A percentile compares a stretch with the other conserved stretches of the same genome.
phyloP scores from a whole-genome alignment of 2,888 invertebrate genomes.

The Luperina testacea region DNA sequence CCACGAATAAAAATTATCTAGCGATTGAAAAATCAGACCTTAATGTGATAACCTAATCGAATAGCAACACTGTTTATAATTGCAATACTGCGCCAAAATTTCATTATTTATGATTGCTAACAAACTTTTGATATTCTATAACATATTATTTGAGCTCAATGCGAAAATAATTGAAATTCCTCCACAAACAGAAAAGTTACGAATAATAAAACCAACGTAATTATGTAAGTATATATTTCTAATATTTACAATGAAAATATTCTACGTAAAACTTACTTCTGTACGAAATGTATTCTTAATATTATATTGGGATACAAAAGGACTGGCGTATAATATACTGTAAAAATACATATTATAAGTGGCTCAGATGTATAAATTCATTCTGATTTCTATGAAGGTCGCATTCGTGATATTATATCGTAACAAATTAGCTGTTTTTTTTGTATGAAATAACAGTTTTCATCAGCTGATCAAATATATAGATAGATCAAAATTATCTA shows the following conservation, averaged over 20 bases:
- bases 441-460: constrained; percentile 2
- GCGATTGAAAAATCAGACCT: no score
- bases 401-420: constrained; percentile 6
- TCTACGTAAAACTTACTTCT: constrained; percentile 17
- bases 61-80: not conserved
- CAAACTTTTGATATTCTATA: not conserved
- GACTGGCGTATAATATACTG: constrained; percentile 21
- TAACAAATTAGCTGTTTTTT: constrained; percentile 25
- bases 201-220: not conserved
- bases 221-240: no score
- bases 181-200: not conserved
- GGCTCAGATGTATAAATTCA: constrained; percentile 7
- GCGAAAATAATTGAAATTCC: not conserved
- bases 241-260: constrained; percentile 34
- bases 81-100: not conserved
- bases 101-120: not conserved
- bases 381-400: constrained; percentile 20
- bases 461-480: not conserved
- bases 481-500: not conserved
- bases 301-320: constrained; percentile 43
- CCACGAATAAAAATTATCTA: no score
- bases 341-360: constrained; percentile 29
- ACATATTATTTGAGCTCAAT: constrained; percentile 6
- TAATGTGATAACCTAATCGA: no score
- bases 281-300: constrained; percentile 45